Evolutionary conservation across 2,888 invertebrate species (phyloP), one percentile per base, ranked within the genome.

Genomic region (Hirtodrosophila confusa): DNA sequence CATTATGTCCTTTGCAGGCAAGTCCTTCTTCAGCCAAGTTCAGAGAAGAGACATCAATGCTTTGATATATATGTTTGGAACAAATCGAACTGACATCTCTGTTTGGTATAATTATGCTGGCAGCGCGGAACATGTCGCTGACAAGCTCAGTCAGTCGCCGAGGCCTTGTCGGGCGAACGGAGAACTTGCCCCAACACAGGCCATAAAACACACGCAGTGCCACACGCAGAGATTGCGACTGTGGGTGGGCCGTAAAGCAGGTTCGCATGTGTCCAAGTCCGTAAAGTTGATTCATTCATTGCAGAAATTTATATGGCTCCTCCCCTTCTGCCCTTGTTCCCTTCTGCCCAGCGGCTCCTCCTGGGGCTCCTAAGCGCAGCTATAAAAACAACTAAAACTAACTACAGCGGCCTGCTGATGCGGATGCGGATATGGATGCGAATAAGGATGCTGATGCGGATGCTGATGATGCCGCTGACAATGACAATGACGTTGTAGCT

Each of bases 211-310:
- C 69, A 73, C 66, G 48, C 72, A 66, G 51, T 44, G 62, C 61
- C 47, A 48, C 37, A 57, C 17, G 56, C 64, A 51, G 49, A 24
- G 58, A 67, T 57, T 44, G 60, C 24, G 12, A n/a, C 44, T 44
- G 58, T 72, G 72, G 76, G 70, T 60, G 70, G 69, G 54, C 64
- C 82, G 78, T 87, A 87, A 82, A 82, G 60, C 71, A 87, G 76
- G 69, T 71, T 69, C 75, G 69, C 74, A 77, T 87, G 80, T 77
- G 80, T 76, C 69, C 69, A 76, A 84, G 82, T 82, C 71, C 87
- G 85, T 85, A 82, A 82, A 85, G 82, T 87, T 82, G 82, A 87
- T 82, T 82, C 82, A 82, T 87, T 87, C 82, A 82, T 87, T 64
- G 82, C 87, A 63, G 75, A 78, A 84, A 85, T 87, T 85, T 82